phyloP scores from a whole-genome alignment of 2,113 vertebrate species.

The Aegithalos caudatus region DNA sequence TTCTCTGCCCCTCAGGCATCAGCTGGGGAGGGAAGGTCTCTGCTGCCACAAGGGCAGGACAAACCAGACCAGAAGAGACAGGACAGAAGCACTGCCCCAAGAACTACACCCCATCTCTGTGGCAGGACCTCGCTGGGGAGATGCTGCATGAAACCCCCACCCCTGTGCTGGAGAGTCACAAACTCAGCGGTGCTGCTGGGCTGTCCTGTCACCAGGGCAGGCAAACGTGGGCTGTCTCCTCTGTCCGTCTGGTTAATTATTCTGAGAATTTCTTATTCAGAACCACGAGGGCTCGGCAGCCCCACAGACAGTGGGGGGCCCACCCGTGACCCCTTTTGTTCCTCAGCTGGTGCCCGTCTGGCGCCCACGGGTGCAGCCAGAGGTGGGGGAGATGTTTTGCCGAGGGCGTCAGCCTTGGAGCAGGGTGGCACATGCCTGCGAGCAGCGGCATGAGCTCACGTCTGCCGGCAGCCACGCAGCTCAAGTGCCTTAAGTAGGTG shows the following conservation, averaged over 20 bases:
- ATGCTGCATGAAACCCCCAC: fast-evolving
- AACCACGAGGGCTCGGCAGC: not conserved
- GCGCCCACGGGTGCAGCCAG: fast-evolving
- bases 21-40: not conserved
- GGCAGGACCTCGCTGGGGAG: fast-evolving
- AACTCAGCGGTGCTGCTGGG: fast-evolving
- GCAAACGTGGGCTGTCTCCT: not conserved
- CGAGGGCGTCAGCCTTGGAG: constrained; percentile 36
- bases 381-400: not conserved
- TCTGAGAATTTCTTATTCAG: not conserved
- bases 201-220: not conserved
- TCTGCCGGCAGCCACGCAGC: constrained; percentile 41
- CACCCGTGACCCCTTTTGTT: not conserved
- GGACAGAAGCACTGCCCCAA: fast-evolving
- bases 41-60: not conserved
- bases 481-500: constrained; percentile 69
- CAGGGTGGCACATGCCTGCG: not conserved
- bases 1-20: fast-evolving
- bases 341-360: not conserved
- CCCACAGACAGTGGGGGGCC: fast-evolving
- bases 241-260: not conserved
- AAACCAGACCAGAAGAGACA: not conserved
- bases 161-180: not conserved
- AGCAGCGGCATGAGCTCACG: constrained; percentile 66
- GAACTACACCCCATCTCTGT: fast-evolving